Conservation (phyloP, 2,113 vertebrate genomes). For the Toxostoma redivivum region DNA sequence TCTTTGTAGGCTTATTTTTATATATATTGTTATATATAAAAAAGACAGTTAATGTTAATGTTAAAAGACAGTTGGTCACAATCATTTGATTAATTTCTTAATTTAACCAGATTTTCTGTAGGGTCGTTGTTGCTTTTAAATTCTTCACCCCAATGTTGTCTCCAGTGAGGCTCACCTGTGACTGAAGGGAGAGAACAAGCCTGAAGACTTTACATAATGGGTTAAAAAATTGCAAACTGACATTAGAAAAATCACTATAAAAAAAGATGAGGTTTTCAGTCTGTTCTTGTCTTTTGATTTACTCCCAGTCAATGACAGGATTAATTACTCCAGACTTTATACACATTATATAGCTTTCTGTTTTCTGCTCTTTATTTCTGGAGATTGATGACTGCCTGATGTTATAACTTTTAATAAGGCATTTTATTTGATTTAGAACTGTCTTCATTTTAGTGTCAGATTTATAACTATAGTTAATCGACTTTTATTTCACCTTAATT, state of each 20-base stretch:
- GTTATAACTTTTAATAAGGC: background rate
- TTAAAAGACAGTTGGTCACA: background rate
- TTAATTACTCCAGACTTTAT: background rate
- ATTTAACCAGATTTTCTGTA: background rate
- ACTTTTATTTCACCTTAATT: slow-evolving; percentile 20
- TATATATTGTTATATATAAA: background rate
- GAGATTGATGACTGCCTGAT: background rate
- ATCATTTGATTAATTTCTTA: background rate
- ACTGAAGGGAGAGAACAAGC: background rate
- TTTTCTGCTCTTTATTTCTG: background rate
- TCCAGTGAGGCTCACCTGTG: background rate
- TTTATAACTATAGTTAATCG: slow-evolving; percentile 1
- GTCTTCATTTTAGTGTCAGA: background rate
- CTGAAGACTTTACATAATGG: background rate
- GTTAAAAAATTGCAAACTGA: background rate
- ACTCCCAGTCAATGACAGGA: background rate
- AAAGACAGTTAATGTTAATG: too few relatives aligned
- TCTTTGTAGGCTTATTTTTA: background rate
- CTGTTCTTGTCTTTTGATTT: background rate
- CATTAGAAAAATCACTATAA: background rate
- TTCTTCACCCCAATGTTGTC: background rate
- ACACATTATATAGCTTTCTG: background rate
- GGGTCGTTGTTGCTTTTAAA: background rate
- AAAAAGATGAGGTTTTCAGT: background rate
- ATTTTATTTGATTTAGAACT: background rate